Evolutionary conservation across 2,888 invertebrate species (phyloP), one percentile per base, ranked within the genome.

Genomic region (Pherbina coryleti): DNA sequence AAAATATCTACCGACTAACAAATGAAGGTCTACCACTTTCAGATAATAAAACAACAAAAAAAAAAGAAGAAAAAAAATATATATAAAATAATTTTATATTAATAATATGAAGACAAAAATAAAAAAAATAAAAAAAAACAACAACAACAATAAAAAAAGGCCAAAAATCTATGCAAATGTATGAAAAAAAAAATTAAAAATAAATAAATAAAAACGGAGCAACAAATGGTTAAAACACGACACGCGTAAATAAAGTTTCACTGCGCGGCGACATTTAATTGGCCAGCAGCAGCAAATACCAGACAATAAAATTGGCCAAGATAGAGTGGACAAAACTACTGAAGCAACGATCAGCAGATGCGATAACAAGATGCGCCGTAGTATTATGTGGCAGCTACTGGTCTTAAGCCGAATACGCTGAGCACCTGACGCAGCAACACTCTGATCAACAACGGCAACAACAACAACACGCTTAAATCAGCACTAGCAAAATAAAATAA

Each of bases 331-430:
- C 55, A 74, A 64, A 60, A 73, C 49, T 25, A 28, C 62, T 2
- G 22, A 53, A 53, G 70, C 75, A 77, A 78, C 78, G 83, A 82
- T 81, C 81, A 80, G 81, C 81, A 83, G 81, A 81, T 82, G 82
- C 81, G 82, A 82, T 82, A 82, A 82, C 81, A 79, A 83, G 81
- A 82, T 82, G 82, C 81, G 82, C 82, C 81, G 81, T 84, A 86
- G 81, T 84, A 86, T 82, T 81, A 78, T 86, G 86, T 85, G 83
- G 84, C 84, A 84, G 86, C 86, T 87, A 86, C 86, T 86, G 86
- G 87, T 87, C 86, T 86, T 84, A 84, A 84, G 79, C 75, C n/a
- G 17, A 49, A 67, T 67, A 51, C 31, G 53, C 57, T 17, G 71
- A 44, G 71, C 66, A 49, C 9, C 19, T 57, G 55, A 55, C 44